Base-by-base conservation (phyloP, 1,140 invertebrate genomes). In the Pogonomyrmex barbatus region DNA sequence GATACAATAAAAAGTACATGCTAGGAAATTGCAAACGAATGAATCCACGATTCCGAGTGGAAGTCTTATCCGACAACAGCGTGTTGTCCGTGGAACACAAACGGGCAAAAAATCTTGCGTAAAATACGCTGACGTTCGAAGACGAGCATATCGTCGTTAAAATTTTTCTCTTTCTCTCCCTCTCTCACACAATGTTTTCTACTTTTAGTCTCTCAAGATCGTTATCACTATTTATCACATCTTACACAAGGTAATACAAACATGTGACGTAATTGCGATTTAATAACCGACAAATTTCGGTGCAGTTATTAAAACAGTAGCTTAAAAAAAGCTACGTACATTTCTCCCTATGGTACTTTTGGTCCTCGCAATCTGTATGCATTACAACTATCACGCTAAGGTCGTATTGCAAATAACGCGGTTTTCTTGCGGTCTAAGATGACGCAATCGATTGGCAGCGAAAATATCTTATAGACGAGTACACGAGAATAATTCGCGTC, bases 21-120 rank as follows among this genome's bases (percentile, higher is more conserved):
- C 50, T 81, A 81, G 39, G 24, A 81, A 54, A 39, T 42, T 78
- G 33, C 10, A 24, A 33, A 56, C 14, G 39, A 79, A 76, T 56
- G 39, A 79, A 39, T 79, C 33, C 47, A 79, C 62, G 12, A 68
- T 81, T 68, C 39, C 39, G 6, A 81, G 33, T 70, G 50, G 63
- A 81, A 81, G 77, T 81, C 77, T 81, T 81, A 9, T 81, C 8
- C 10, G 17, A 65, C 76, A 45, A 81, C 77, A 24, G 14, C 14
- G 45, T 14, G 77, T 81, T 70, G 63, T 70, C 47, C 50, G 62
- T 70, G 36, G 77, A 81, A 81, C 77, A 81, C 77, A 81, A 81
- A 56, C 36, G 24, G 77, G 47, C 47, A 81, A 81, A 56, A 68
- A 70, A 68, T 78, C 58, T 78, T 45, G 58, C 30, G 5, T 42